A percentile compares a stretch with the other conserved stretches of the same genome.
These are phyloP conservation scores for Garrulus glandarius DNA, from an alignment of 2,797 vertebrate genomes.

Conservation along the genomic window DNA sequence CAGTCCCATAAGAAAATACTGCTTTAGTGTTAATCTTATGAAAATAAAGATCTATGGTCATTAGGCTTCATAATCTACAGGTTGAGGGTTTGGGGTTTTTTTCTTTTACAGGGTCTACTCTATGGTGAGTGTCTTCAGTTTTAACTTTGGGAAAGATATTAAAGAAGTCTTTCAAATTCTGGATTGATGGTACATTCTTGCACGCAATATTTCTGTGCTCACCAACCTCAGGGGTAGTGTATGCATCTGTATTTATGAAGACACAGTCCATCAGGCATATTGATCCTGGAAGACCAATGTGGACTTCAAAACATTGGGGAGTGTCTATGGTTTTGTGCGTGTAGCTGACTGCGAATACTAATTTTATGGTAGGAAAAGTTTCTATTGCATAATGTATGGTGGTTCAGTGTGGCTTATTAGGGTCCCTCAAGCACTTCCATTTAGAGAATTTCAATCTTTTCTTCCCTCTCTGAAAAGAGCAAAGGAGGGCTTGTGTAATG, in stretches of 20 bases:
- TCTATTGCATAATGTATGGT: neutral
- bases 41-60: neutral
- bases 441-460: neutral
- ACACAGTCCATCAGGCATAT: neutral
- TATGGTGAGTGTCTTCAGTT: neutral
- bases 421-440: neutral
- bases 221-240: neutral
- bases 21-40: neutral
- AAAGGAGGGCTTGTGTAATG: neutral
- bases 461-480: neutral
- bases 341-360: neutral
- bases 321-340: neutral
- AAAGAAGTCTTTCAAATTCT: neutral
- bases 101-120: neutral
- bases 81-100: neutral
- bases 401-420: neutral
- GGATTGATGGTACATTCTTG: neutral
- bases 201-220: neutral
- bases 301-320: neutral
- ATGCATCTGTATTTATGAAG: neutral
- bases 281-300: neutral
- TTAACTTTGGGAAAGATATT: neutral
- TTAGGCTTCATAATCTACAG: neutral
- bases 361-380: neutral
- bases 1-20: neutral